These are phyloP conservation scores for Chlamydotis undulata DNA, from an alignment of 2,113 vertebrate genomes.

Conservation along the genomic window DNA sequence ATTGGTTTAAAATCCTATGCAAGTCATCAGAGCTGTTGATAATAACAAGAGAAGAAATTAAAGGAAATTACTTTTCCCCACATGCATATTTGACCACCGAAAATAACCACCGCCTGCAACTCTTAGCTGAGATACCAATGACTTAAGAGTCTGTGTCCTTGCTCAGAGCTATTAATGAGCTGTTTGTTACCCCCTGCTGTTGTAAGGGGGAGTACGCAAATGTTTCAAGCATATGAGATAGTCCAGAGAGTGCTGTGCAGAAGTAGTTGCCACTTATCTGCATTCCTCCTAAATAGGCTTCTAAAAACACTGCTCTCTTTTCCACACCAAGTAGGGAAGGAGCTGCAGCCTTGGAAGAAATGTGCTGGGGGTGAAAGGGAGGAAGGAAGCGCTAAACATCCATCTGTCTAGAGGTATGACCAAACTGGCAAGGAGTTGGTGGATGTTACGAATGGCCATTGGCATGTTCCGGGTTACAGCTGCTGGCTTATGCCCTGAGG, in stretches of 20 bases:
- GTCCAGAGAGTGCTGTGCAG: slow-evolving; percentile 47
- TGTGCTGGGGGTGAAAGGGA: background rate
- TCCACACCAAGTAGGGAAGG: slow-evolving; percentile 69
- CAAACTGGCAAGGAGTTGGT: background rate
- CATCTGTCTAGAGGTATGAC: background rate
- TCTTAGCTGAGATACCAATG: slow-evolving; percentile 15
- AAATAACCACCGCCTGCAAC: background rate
- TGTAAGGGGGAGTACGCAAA: background rate
- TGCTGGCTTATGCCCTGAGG: background rate
- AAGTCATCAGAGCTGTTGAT: background rate
- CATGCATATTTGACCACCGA: background rate
- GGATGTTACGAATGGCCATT: background rate
- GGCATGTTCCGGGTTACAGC: background rate
- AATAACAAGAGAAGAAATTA: background rate
- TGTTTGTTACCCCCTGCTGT: slow-evolving; percentile 27
- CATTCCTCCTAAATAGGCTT: slow-evolving; percentile 58
- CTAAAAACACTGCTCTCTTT: slow-evolving; percentile 7
- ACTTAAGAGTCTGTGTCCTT: slow-evolving; percentile 8
- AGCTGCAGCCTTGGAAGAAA: slow-evolving; percentile 12
- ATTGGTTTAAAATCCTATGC: background rate
- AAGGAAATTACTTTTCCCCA: slow-evolving; percentile 7
- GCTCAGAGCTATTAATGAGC: slow-evolving; percentile 36
- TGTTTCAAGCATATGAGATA: slow-evolving; percentile 51
- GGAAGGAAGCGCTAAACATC: background rate
- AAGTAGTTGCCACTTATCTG: slow-evolving; percentile 60